Conservation (phyloP, 2,888 invertebrate species). For the Heteromurus nitidus region DNA sequence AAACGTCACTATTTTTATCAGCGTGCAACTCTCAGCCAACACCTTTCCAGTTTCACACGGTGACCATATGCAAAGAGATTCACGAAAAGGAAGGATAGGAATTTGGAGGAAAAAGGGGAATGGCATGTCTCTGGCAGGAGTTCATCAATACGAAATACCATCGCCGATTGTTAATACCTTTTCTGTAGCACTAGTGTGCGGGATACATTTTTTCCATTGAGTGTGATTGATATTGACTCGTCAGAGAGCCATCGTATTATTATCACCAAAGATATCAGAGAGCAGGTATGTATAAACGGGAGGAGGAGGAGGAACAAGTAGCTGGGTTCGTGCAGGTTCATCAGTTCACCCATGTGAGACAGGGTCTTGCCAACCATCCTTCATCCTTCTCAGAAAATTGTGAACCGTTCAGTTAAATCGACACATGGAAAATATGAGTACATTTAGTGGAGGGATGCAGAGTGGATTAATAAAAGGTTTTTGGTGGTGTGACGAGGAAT, state of each 20-base stretch:
- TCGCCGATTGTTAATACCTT: background rate
- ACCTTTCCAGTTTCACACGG: constrained; percentile 3
- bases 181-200: background rate
- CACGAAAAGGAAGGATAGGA: background rate
- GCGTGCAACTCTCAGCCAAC: no score
- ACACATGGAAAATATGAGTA: constrained; percentile 2
- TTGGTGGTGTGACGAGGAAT: background rate
- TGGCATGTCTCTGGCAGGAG: constrained; percentile 7
- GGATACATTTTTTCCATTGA: background rate
- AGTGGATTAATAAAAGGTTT: background rate
- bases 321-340: constrained; percentile 26
- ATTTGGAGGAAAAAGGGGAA: background rate
- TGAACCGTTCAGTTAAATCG: constrained; percentile 54
- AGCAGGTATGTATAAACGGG: no score
- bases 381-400: constrained; percentile 45
- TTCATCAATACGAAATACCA: constrained; percentile 13
- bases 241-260: constrained; percentile 9
- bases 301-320: background rate
- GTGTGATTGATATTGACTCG: constrained; percentile 30
- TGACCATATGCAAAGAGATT: background rate
- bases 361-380: constrained; percentile 40
- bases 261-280: constrained; percentile 4
- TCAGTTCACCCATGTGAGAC: constrained; percentile 31
- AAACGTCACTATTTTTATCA: no score
- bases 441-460: background rate